Percentiles rank a stretch among this genome's conserved stretches.
phyloP scores from a whole-genome alignment of 2,888 invertebrate species.

The Phlogophora meticulosa region DNA sequence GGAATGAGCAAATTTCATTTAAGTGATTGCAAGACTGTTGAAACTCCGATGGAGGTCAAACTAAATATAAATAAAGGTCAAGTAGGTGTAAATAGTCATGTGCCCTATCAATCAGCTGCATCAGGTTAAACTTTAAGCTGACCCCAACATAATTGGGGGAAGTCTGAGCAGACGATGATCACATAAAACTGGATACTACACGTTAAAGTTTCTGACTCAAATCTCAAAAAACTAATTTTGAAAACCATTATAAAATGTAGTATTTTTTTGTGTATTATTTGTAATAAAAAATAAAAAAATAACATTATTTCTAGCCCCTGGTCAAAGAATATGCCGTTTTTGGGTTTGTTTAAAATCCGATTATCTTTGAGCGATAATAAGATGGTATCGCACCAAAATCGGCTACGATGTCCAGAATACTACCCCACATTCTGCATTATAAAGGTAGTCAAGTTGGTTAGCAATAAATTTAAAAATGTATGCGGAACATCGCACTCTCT shows the following conservation, averaged over 20 bases:
- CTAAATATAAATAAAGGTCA: slow-evolving; percentile 35
- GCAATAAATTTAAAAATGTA: slow-evolving; percentile 79
- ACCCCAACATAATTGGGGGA: no score
- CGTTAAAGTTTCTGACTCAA: no score
- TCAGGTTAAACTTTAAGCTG: no score
- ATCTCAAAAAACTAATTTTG: no score
- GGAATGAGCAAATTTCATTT: slow-evolving; percentile 52
- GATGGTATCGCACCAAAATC: slow-evolving; percentile 37
- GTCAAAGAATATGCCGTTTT: no score
- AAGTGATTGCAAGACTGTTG: slow-evolving; percentile 45
- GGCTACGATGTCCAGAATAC: slow-evolving; percentile 37
- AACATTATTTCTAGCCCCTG: no score
- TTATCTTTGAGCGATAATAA: background rate
- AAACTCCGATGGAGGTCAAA: slow-evolving; percentile 59
- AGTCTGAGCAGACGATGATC: no score
- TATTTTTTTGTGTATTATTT: no score
- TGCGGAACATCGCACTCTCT: slow-evolving; percentile 60
- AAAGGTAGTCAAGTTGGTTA: slow-evolving; percentile 68
- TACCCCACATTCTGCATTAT: slow-evolving; percentile 61
- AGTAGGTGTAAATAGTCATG: slow-evolving; percentile 5
- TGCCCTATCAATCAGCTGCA: slow-evolving; percentile 35
- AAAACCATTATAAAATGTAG: no score
- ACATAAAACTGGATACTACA: no score
- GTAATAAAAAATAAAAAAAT: no score
- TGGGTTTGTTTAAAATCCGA: no score